Evolutionary conservation across 37 sponge, comb jelly and placozoan species (phyloP), one percentile per base, ranked within the genome.

Genomic region (Axinella damicornis): DNA sequence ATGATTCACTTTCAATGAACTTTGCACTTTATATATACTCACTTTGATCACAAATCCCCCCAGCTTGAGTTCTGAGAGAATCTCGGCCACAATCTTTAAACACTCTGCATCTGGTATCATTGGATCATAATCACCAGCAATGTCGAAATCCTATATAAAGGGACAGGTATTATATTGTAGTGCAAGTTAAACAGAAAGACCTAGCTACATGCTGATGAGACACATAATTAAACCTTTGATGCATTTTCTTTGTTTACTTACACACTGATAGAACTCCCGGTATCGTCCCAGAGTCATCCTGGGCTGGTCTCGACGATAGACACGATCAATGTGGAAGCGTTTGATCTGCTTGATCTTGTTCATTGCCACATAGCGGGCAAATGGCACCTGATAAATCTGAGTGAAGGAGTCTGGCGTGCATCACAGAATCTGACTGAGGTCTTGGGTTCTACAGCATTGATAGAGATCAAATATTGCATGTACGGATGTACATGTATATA

Each of bases 201-300:
- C n/a, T n/a, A n/a, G n/a, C n/a, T n/a, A n/a, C n/a, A n/a, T n/a
- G n/a, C n/a, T n/a, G n/a, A n/a, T n/a, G n/a, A n/a, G n/a, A n/a
- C n/a, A n/a, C n/a, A n/a, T n/a, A n/a, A n/a, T n/a, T n/a, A n/a
- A n/a, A n/a, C n/a, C n/a, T n/a, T n/a, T n/a, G n/a, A n/a, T n/a
- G n/a, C n/a, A n/a, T n/a, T 46, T 9, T 46, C 4, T 46, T 46
- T 46, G 46, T 46, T 46, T 46, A 94, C 97, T 94, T 56, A 96
- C 97, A 91, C 98, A 97, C 87, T 99, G 99, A 62, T 97, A 99
- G 75, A 99, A 99, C 73, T 99, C 99, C 28, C 99, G 63, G 79
- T 92, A 99, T 53, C 99, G 74, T 31, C 99, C 99, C 57, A 76
- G 93, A 2, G 95, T 95, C 93, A 99, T 99, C 55, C 90, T 82